Percentiles rank a stretch among this genome's conserved stretches.
These are phyloP conservation scores for Orycteropus afer DNA, from an alignment of 2,113 vertebrate genomes.

Conservation along the genomic window DNA sequence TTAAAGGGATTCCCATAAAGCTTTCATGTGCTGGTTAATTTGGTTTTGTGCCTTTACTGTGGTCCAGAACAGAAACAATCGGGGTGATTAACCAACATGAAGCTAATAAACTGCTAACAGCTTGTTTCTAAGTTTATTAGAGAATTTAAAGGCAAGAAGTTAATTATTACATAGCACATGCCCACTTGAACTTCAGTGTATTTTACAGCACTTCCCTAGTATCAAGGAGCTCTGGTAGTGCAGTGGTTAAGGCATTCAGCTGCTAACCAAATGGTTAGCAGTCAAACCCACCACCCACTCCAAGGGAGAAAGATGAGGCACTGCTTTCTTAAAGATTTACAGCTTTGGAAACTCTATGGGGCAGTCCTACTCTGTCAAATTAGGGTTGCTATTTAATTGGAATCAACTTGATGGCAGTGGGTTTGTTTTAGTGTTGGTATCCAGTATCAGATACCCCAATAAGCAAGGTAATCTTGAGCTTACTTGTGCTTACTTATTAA, in stretches of 20 bases:
- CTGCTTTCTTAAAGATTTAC: no score
- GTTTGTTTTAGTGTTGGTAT: no score
- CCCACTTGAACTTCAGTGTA: not conserved
- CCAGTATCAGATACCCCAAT: not conserved
- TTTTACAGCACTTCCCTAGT: slow-evolving; percentile 57
- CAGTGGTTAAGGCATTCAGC: no score
- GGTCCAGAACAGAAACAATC: slow-evolving; percentile 67
- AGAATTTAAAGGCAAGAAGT: slow-evolving; percentile 64
- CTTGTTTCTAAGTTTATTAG: slow-evolving; percentile 69
- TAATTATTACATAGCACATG: slow-evolving; percentile 43
- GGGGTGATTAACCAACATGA: slow-evolving; percentile 73
- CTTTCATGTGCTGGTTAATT: slow-evolving; percentile 62
- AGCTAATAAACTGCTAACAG: slow-evolving; percentile 77
- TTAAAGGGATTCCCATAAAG: slow-evolving; percentile 62
- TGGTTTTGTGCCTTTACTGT: slow-evolving; percentile 69
- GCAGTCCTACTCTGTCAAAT: no score
- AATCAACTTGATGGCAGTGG: no score
- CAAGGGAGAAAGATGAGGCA: no score
- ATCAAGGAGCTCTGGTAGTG: no score
- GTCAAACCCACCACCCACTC: no score
- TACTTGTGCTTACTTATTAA: not conserved
- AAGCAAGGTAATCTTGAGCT: not conserved
- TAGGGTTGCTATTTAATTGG: no score
- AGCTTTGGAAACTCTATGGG: no score
- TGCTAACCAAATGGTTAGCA: no score